phyloP scores from a whole-genome alignment of 2,888 invertebrate species.

The Trilocha varians region DNA sequence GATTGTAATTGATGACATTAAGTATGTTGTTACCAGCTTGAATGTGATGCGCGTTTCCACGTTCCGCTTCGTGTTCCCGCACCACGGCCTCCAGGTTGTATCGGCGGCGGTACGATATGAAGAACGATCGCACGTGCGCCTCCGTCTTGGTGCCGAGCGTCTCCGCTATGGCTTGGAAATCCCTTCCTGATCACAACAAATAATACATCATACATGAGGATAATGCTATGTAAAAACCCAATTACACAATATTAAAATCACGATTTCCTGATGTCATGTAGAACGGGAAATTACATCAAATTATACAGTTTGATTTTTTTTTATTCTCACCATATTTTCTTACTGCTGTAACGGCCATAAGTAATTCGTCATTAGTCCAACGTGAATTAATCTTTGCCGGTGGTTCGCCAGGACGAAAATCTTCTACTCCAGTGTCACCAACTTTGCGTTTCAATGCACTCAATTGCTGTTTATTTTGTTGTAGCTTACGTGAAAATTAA shows the following conservation, averaged over 20 bases:
- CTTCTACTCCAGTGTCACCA: slow-evolving; percentile 73
- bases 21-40: slow-evolving; percentile 43
- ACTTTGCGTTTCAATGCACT: slow-evolving; percentile 89
- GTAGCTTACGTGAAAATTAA: slow-evolving; percentile 76
- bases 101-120: slow-evolving; percentile 90
- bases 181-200: too few species aligned
- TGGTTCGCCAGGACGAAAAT: slow-evolving; percentile 75
- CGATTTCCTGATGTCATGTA: not conserved
- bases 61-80: slow-evolving; percentile 88
- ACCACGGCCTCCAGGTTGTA: slow-evolving; percentile 91
- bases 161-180: slow-evolving; percentile 95
- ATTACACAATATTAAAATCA: not conserved
- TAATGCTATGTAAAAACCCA: too few species aligned
- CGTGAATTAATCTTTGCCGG: slow-evolving; percentile 84
- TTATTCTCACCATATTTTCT: slow-evolving; percentile 85
- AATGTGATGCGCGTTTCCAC: slow-evolving; percentile 72
- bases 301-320: too few species aligned
- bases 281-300: slow-evolving; percentile 62
- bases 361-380: slow-evolving; percentile 94
- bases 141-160: slow-evolving; percentile 96
- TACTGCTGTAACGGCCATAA: slow-evolving; percentile 92
- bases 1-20: too few species aligned
- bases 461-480: slow-evolving; percentile 93
- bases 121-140: slow-evolving; percentile 92
- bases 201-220: not conserved